These are phyloP conservation scores for Samia ricini DNA, from an alignment of 1,140 invertebrate genomes.

Conservation along the genomic window DNA sequence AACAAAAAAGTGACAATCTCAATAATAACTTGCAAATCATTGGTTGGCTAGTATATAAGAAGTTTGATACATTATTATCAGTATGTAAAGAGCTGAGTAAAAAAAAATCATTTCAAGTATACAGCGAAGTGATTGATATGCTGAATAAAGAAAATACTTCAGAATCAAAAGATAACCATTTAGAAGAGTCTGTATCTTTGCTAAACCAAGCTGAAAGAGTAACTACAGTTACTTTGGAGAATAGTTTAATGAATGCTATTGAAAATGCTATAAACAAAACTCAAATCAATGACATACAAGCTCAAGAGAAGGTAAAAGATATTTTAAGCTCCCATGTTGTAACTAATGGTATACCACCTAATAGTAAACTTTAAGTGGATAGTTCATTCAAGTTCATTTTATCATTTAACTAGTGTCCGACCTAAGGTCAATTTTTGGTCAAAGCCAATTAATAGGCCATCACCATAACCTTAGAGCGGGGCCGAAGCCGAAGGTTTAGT, in stretches of 20 bases:
- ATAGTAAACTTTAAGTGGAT: too few relatives aligned
- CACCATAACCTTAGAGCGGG: too few relatives aligned
- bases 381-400: too few relatives aligned
- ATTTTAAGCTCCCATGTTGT: slow-evolving; percentile 7
- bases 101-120: slow-evolving; percentile 44
- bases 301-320: slow-evolving; percentile 75
- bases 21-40: slow-evolving; percentile 83
- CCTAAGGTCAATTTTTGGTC: too few relatives aligned
- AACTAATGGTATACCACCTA: too few relatives aligned
- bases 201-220: slow-evolving; percentile 32
- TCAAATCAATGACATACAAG: slow-evolving; percentile 77
- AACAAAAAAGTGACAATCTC: slow-evolving; percentile 74
- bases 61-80: slow-evolving; percentile 79
- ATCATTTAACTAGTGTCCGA: too few relatives aligned
- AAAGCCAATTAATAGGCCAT: too few relatives aligned
- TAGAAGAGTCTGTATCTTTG: slow-evolving; percentile 43
- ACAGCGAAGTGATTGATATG: slow-evolving; percentile 47
- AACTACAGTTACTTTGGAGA: slow-evolving; percentile 46
- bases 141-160: slow-evolving; percentile 40
- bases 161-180: slow-evolving; percentile 28
- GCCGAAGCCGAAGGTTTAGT: too few relatives aligned
- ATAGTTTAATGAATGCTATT: slow-evolving; percentile 74
- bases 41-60: slow-evolving; percentile 83
- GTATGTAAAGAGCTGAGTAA: slow-evolving; percentile 49
- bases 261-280: slow-evolving; percentile 74